These are phyloP conservation scores for Diachasma alloeum DNA, from an alignment of 1,140 invertebrate species.

Conservation along the genomic window DNA sequence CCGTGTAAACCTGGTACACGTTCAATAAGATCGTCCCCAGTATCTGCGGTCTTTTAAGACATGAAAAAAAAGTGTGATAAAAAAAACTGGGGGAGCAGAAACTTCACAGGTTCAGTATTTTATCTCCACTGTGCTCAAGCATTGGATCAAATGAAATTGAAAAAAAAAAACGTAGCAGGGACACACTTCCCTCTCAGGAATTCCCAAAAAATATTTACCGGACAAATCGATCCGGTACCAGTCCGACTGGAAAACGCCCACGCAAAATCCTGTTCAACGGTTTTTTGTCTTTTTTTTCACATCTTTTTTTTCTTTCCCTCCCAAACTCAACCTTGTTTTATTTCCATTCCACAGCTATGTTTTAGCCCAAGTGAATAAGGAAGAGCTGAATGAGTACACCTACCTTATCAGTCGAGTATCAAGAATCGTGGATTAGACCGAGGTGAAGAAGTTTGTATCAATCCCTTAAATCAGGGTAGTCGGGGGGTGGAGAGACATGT, in stretches of 20 bases:
- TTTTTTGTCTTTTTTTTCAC: background rate
- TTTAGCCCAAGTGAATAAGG: background rate
- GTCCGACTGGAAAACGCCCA: constrained; percentile 7
- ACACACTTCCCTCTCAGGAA: constrained; percentile 8
- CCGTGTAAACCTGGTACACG: constrained; percentile 10
- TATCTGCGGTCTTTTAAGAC: background rate
- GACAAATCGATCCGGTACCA: constrained; percentile 20
- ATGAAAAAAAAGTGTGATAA: constrained; percentile 8
- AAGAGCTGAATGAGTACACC: no score
- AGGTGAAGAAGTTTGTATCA: background rate
- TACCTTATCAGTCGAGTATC: no score
- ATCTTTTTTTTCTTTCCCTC: background rate
- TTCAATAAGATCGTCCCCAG: constrained; percentile 11
- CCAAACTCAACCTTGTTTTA: background rate
- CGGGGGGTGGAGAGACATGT: background rate
- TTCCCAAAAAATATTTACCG: constrained; percentile 18
- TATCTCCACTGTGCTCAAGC: constrained; percentile 23
- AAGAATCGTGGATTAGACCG: no score
- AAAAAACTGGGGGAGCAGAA: background rate
- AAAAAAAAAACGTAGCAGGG: background rate
- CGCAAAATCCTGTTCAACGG: background rate
- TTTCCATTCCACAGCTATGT: background rate
- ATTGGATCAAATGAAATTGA: constrained; percentile 11
- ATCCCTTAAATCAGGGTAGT: background rate
- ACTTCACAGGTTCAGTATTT: constrained; percentile 1